Percentiles rank a stretch among this genome's conserved stretches.
These are phyloP conservation scores for Delphinapterus leucas DNA, from an alignment of 2,113 vertebrate species.

Conservation along the genomic window DNA sequence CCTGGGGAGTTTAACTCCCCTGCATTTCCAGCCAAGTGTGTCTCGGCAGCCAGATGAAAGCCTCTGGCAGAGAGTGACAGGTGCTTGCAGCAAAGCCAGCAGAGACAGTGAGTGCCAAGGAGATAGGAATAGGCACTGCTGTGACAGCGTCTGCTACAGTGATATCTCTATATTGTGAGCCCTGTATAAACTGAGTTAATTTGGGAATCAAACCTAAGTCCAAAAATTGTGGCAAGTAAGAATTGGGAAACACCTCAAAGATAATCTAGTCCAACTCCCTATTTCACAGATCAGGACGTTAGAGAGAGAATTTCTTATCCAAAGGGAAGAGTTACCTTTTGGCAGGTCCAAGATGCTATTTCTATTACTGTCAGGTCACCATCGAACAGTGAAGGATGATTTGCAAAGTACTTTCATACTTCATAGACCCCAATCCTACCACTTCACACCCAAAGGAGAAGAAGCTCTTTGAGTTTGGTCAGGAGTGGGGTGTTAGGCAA, in stretches of 20 bases:
- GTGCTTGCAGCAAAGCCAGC: neutral
- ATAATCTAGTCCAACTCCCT: neutral
- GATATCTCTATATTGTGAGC: neutral
- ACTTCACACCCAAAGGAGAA: neutral
- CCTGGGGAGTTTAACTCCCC: neutral
- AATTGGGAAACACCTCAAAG: neutral
- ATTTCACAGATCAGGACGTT: neutral
- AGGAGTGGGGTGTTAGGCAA: neutral
- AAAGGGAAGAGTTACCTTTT: neutral
- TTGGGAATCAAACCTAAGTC: neutral
- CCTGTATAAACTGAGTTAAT: neutral
- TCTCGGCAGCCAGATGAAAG: neutral
- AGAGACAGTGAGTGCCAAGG: neutral
- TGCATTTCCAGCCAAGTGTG: slow-evolving; percentile 23
- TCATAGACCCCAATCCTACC: neutral
- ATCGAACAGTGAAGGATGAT: neutral
- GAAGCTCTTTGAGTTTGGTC: neutral
- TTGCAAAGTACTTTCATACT: neutral
- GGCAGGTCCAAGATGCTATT: neutral
- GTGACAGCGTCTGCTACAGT: neutral
- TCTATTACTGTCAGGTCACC: neutral
- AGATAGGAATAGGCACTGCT: neutral
- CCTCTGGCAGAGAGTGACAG: neutral
- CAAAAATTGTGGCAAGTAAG: neutral
- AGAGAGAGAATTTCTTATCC: neutral